phyloP scores from a whole-genome alignment of 2,113 vertebrate genomes.

The Globicephala melas region DNA sequence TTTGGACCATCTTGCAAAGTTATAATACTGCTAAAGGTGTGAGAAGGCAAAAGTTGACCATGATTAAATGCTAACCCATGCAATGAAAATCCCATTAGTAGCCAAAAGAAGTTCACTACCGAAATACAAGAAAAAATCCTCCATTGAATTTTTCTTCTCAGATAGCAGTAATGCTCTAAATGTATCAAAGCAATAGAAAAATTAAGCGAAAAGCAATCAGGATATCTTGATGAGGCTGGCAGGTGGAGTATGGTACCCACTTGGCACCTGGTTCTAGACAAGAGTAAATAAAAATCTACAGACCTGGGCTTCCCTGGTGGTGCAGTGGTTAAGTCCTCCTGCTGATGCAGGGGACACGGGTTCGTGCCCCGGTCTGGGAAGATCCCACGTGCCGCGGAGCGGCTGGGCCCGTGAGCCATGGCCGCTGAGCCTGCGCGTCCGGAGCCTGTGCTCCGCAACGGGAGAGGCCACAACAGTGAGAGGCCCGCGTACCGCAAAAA shows the following conservation, averaged over 20 bases:
- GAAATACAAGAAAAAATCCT: neutral
- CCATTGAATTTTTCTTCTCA: slow-evolving; percentile 9
- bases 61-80: neutral
- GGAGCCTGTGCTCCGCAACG: too few species aligned
- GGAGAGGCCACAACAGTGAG: too few species aligned
- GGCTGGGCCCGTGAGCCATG: too few species aligned
- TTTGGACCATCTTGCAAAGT: neutral
- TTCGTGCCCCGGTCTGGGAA: too few species aligned
- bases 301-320: neutral
- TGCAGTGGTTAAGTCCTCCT: too few species aligned
- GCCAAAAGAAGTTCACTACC: neutral
- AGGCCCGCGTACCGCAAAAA: too few species aligned
- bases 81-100: neutral
- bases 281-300: slow-evolving; percentile 16
- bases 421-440: too few species aligned
- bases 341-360: too few species aligned
- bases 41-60: neutral
- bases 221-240: neutral
- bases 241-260: neutral
- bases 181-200: neutral
- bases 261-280: neutral
- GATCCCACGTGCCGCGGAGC: too few species aligned
- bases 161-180: neutral
- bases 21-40: neutral
- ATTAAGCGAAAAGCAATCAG: neutral